Evolutionary conservation across 2,113 vertebrate genomes (phyloP), one percentile per base, ranked within the genome.

Genomic region (Nanorana parkeri): DNA sequence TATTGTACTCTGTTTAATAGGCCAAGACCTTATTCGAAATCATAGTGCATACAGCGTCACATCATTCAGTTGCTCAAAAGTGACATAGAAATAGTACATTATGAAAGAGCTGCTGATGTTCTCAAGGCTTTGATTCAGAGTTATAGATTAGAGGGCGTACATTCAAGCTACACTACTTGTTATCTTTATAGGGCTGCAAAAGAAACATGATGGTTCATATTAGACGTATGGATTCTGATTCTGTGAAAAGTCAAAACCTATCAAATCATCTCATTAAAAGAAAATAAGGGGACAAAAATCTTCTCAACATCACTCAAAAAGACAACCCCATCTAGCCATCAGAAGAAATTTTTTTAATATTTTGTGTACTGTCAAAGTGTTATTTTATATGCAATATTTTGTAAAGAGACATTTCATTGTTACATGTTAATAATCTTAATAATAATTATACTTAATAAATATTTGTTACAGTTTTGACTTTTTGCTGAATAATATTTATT

Each of bases 231-330:
- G 56, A 58, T 58, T 58, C 20, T 19, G 56, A 58, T 58, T 7
- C 56, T 58, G 56, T 58, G 56, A 58, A 58, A 58, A 58, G 56
- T 58, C 56, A 58, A 58, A 58, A 19, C 56, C 20, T 58, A 58
- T 58, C 6, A 19, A 19, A 58, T 58, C 56, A 58, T 58, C 56
- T 58, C 17, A 19, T 19, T n/a, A 58, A 58, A 58, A 58, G 56
- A 58, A 58, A 58, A 58, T n/a, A 58, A 19, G 17, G 7, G 17
- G 56, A n/a, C 56, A 58, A 58, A 58, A 19, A 28, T 17, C 32
- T 26, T 65, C 63, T 23, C 28, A 65, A 13, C 32, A 36, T 36
- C 32, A 36, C 32, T 36, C 32, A 36, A 36, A 7, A 36, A 36
- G 32, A 36, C 32, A 36, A 36, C 2, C 32, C 5, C n/a, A 6